Evolutionary conservation across 2,113 vertebrate species (phyloP), one percentile per base, ranked within the genome.

Genomic region (Talpa occidentalis): DNA sequence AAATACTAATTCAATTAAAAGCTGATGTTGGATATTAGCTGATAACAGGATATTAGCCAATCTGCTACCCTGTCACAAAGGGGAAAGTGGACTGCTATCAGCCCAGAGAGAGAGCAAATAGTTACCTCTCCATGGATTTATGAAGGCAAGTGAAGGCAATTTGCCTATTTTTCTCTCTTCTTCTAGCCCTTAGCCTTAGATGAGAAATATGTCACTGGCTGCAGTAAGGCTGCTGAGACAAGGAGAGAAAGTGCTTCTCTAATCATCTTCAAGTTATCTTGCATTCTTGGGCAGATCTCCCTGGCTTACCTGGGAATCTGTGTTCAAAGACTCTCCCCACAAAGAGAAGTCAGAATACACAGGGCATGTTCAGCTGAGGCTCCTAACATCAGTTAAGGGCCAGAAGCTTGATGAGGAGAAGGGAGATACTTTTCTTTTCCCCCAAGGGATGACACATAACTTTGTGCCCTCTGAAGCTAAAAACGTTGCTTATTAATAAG

Each of bases 1-100:
- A 89, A 44, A 8, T 60, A 79, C 60, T 67, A 74, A 54, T 35
- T 95, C 37, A 47, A 44, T 66, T 74, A 30, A 95, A 88, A 86
- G 7, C 19, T 70, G n/a, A 91, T 54, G 84, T 88, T 40, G 40
- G 12, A n/a, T n/a, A n/a, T n/a, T n/a, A n/a, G n/a, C n/a, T n/a
- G 49, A 54, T 82, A 67, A 21, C 59, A 70, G n/a, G 10, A 24
- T 77, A 66, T 66, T 91, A 85, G 28, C 15, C 69, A 56, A 44
- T 62, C 28, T 88, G 40, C 21, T 77, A 30, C 26, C 30, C 70
- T n/a, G 5, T 56, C 62, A 78, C 64, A 79, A 69, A 37, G 12
- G 22, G 32, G 44, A 19, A 52, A 90, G 60, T n/a, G 16, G 22
- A 11, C 69, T 60, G 14, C 40, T 70, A 9, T 64, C 35, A 47